Evolutionary conservation across 2,888 invertebrate species (phyloP), one percentile per base, ranked within the genome.

Genomic region (Drosophila longiperda): DNA sequence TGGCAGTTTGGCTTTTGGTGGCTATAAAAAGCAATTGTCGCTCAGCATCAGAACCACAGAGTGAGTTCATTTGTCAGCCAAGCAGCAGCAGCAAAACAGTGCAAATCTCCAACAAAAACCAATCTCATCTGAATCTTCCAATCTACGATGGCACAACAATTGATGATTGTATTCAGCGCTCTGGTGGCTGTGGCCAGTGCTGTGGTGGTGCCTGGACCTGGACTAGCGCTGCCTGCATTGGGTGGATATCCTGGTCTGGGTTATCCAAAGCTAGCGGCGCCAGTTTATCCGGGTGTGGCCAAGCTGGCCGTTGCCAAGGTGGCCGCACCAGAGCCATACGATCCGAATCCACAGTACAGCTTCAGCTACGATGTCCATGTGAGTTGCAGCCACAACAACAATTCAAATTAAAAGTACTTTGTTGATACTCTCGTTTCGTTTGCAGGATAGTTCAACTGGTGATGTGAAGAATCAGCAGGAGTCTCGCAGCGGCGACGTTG

Each of bases 381-480:
- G 70, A 92, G 36, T 36, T 34, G 0, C 9, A 6, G 3, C 0
- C 12, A 1, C 11, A 26, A 26, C 17, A 12, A 33, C 20, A 1
- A 20, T n/a, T 42, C 7, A 6, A n/a, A 26, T 3, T 1, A 8
- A 4, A 11, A 4, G 36, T 55, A 26, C 55, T 38, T 29, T 26
- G 12, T n/a, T 40, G 26, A 55, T 15, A 4, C 17, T 8, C 17
- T 1, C 12, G 5, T 6, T 17, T 20, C 1, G 8, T 20, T 29
- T 11, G 3, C 45, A 93, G 93, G 93, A 94, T 84, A 90, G 92
- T 12, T 87, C 94, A 42, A 94, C 94, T 68, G 94, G 94, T 48
- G 95, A 95, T 87, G 92, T 93, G 59, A 95, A 95, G 92, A 93
- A 93, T 80, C 94, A 94, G 89, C 93, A 93, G 71, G 94, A 95